phyloP scores from a whole-genome alignment of 2,113 vertebrate genomes.

The Cyprinus carpio region DNA sequence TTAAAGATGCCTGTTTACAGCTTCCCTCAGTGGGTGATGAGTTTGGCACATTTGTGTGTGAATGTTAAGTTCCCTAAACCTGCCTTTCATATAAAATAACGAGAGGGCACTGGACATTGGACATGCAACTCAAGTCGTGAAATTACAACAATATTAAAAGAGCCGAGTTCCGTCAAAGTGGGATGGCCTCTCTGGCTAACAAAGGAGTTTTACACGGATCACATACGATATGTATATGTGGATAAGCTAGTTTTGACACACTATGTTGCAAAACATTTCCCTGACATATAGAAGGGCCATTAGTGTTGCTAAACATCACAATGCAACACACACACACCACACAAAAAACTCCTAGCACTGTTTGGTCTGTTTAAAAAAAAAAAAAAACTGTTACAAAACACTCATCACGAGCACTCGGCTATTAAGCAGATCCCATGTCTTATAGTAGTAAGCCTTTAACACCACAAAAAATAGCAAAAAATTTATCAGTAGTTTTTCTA shows the following conservation, averaged over 20 bases:
- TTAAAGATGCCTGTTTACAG: conserved; percentile 33
- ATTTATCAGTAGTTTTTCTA: no score
- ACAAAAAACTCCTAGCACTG: conserved; percentile 32
- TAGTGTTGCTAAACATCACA: conserved; percentile 45
- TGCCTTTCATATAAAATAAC: conserved; percentile 37
- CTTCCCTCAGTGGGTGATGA: conserved; percentile 32
- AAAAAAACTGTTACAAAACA: conserved; percentile 54
- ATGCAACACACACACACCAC: conserved; percentile 20
- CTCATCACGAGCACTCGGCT: no score
- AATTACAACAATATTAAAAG: conserved; percentile 56
- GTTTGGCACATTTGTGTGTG: conserved; percentile 5
- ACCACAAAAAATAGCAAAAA: no score
- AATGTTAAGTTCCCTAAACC: conserved; percentile 27
- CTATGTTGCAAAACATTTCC: conserved; percentile 50
- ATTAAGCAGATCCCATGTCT: no score
- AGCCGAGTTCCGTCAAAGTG: conserved; percentile 44
- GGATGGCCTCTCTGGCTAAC: conserved; percentile 57
- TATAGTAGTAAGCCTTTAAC: no score
- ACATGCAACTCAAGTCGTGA: conserved; percentile 48
- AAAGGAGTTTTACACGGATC: conserved; percentile 30
- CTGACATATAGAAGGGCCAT: conserved; percentile 49
- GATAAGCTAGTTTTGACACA: conserved; percentile 32
- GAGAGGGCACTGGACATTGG: conserved; percentile 39
- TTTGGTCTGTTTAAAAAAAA: conserved; percentile 53
- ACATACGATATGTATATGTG: background rate